Conservation (phyloP, 1,140 invertebrate species). For the Drosophila parvula region DNA sequence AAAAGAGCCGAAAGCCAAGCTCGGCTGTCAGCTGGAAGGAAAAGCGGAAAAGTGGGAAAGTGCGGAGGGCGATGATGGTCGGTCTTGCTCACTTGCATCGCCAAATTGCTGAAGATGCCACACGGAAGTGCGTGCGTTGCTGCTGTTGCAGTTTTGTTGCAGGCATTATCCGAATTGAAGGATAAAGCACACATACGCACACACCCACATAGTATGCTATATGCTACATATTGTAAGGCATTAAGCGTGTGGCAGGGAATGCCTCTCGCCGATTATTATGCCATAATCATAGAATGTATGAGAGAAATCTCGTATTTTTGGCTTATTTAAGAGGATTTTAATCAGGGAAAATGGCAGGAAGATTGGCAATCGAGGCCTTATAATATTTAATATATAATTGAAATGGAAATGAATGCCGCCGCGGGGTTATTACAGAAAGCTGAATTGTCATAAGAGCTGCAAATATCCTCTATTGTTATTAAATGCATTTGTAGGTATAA, state of each 20-base stretch:
- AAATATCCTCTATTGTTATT: too few relatives aligned
- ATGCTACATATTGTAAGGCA: neutral
- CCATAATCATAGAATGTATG: neutral
- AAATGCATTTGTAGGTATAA: neutral
- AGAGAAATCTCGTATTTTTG: slow-evolving; percentile 1
- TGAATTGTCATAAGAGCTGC: neutral
- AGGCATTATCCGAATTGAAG: slow-evolving; percentile 24
- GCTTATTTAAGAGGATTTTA: slow-evolving; percentile 6
- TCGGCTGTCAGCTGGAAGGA: neutral
- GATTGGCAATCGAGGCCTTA: neutral
- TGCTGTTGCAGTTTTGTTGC: slow-evolving; percentile 15
- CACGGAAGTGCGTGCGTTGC: slow-evolving; percentile 60
- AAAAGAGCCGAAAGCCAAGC: slow-evolving; percentile 23
- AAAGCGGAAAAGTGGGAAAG: slow-evolving; percentile 11
- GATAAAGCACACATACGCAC: slow-evolving; percentile 6
- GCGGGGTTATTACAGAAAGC: neutral
- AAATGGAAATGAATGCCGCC: too few relatives aligned
- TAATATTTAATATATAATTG: neutral
- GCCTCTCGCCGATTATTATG: slow-evolving; percentile 18
- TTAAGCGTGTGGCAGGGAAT: slow-evolving; percentile 3
- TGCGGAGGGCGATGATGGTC: neutral
- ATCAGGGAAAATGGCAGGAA: neutral
- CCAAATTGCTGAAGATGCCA: slow-evolving; percentile 55
- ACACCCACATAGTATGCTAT: neutral
- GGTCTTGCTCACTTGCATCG: slow-evolving; percentile 61